Conservation (phyloP, 2,113 vertebrate species). For the Pao palembangensis region DNA sequence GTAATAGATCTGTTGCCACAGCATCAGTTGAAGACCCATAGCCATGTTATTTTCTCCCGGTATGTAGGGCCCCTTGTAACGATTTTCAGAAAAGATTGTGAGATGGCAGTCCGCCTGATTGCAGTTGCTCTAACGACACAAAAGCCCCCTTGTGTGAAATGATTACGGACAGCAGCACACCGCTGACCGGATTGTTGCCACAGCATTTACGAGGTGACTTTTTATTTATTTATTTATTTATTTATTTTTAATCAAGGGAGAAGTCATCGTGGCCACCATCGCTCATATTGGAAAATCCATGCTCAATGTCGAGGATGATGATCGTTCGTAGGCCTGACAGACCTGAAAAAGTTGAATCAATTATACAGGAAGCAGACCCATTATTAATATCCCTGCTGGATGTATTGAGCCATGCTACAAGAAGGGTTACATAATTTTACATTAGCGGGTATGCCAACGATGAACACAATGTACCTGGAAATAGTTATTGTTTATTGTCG, state of each 20-base stretch:
- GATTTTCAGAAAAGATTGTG: slow-evolving; percentile 53
- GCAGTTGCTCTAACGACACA: slow-evolving; percentile 47
- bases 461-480: neutral
- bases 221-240: slow-evolving; percentile 42
- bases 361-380: slow-evolving; percentile 46
- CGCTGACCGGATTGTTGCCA: slow-evolving; percentile 46
- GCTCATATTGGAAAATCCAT: slow-evolving; percentile 67
- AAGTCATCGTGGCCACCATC: slow-evolving; percentile 32
- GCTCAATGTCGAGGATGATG: slow-evolving; percentile 42
- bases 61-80: slow-evolving; percentile 45
- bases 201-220: slow-evolving; percentile 36
- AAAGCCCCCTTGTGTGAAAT: slow-evolving; percentile 37
- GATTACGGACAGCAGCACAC: neutral
- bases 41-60: slow-evolving; percentile 54
- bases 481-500: slow-evolving; percentile 7
- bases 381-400: slow-evolving; percentile 42
- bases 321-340: slow-evolving; percentile 55
- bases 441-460: neutral
- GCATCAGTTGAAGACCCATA: slow-evolving; percentile 50
- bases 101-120: slow-evolving; percentile 51
- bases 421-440: slow-evolving; percentile 29
- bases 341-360: slow-evolving; percentile 66
- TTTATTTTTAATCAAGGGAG: neutral
- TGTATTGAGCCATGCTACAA: slow-evolving; percentile 45
- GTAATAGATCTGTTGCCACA: slow-evolving; percentile 62